Conservation (phyloP, 2,113 vertebrate genomes). For the Psittacus erithacus region DNA sequence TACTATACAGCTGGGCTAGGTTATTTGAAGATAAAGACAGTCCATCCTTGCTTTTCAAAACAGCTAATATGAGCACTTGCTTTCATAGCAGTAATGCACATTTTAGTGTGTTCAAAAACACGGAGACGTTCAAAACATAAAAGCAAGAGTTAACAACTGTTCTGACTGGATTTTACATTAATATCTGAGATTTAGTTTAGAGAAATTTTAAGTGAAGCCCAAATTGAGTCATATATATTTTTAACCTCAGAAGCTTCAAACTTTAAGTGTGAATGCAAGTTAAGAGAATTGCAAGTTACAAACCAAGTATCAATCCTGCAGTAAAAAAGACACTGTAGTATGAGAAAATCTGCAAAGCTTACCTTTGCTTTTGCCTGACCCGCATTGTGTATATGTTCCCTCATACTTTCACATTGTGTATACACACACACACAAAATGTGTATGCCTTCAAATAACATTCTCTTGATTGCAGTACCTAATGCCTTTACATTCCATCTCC, state of each 20-base stretch:
- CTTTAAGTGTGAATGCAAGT: rapidly evolving
- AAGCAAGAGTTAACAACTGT: background rate
- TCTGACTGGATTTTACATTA: background rate
- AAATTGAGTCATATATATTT: background rate
- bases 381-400: rapidly evolving
- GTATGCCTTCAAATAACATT: background rate
- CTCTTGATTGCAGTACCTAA: background rate
- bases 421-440: rapidly evolving
- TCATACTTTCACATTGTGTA: too few relatives aligned
- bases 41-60: background rate
- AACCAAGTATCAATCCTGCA: background rate
- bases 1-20: background rate
- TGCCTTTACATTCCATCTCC: background rate
- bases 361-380: background rate
- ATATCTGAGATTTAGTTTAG: background rate
- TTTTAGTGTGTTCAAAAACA: background rate
- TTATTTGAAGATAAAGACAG: background rate
- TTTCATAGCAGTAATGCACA: rapidly evolving
- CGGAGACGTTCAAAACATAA: background rate
- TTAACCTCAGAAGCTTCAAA: background rate
- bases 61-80: background rate
- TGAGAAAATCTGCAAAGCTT: background rate
- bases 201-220: background rate
- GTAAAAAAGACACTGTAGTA: background rate
- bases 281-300: background rate